Conservation (phyloP, 2,888 invertebrate species). For the Stenchaetothrips biformis region DNA sequence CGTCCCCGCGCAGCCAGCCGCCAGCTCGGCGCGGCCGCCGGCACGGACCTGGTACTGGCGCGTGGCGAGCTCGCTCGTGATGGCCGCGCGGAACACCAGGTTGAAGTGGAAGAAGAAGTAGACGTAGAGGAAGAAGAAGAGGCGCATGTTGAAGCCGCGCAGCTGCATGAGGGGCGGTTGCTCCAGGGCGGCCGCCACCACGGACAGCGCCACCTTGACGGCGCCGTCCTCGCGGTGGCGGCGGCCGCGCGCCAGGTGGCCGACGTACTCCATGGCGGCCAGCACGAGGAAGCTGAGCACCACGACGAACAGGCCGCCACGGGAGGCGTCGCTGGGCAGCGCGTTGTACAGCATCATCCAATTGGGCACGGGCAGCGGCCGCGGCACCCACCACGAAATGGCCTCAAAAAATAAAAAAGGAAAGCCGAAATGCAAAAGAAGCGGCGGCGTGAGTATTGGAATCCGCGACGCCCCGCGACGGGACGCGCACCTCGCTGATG, state of each 20-base stretch:
- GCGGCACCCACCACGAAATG: neutral
- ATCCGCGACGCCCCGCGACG: no score
- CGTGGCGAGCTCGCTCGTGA: no score
- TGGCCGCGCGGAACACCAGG: constrained; percentile 30
- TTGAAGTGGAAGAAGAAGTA: constrained; percentile 6
- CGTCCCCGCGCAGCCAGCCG: no score
- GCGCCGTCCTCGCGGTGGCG: neutral
- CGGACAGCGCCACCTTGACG: neutral
- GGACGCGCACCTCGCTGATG: neutral
- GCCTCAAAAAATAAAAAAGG: neutral
- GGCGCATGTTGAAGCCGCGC: neutral
- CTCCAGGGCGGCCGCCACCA: neutral
- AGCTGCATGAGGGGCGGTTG: neutral
- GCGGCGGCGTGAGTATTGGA: neutral
- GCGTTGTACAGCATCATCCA: neutral
- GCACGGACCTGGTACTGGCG: no score
- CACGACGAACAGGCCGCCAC: neutral
- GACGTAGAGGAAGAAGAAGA: constrained; percentile 21
- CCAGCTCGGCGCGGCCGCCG: neutral
- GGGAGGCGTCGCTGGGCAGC: neutral
- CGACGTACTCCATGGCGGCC: neutral
- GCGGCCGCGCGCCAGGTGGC: neutral
- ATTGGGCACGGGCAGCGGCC: neutral
- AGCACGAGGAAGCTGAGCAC: neutral
- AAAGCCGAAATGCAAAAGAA: neutral